Percentiles rank a stretch among this genome's conserved stretches.
These are phyloP conservation scores for Probaryconus sp. DNA, from an alignment of 1,140 invertebrate species.

Conservation along the genomic window DNA sequence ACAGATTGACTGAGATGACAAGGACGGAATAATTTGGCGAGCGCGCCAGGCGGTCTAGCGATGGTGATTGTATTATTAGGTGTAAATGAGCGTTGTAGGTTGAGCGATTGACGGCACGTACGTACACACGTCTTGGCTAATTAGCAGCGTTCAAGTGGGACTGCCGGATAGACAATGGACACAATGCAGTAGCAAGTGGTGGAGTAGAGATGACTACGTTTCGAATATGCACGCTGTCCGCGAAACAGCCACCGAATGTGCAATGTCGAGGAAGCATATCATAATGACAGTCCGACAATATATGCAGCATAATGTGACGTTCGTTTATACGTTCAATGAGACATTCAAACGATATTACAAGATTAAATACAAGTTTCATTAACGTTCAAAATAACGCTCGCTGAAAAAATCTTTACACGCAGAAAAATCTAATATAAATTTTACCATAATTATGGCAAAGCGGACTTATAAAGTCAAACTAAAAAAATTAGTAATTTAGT, in stretches of 20 bases:
- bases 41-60: no score
- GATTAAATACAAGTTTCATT: no score
- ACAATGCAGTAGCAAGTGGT: slow-evolving; percentile 22
- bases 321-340: slow-evolving; percentile 16
- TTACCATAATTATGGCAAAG: no score
- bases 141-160: slow-evolving; percentile 36
- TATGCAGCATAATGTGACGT: slow-evolving; percentile 6
- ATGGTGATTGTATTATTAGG: slow-evolving; percentile 17
- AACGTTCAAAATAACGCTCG: no score
- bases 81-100: slow-evolving; percentile 38
- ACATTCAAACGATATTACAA: slow-evolving; percentile 1
- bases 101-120: slow-evolving; percentile 25
- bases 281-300: slow-evolving; percentile 21
- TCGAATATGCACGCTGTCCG: slow-evolving; percentile 15
- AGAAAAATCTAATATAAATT: no score
- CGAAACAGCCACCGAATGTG: slow-evolving; percentile 24
- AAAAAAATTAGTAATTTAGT: no score
- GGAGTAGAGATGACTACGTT: slow-evolving; percentile 23
- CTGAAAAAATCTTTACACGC: no score
- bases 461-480: no score
- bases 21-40: no score
- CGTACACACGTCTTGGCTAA: slow-evolving; percentile 43
- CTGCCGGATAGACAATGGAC: slow-evolving; percentile 41
- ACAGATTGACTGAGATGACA: no score
- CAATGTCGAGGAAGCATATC: slow-evolving; percentile 18